Base-by-base conservation (phyloP, 2,797 vertebrate genomes). In the Acrossocheilus wenchowensis region DNA sequence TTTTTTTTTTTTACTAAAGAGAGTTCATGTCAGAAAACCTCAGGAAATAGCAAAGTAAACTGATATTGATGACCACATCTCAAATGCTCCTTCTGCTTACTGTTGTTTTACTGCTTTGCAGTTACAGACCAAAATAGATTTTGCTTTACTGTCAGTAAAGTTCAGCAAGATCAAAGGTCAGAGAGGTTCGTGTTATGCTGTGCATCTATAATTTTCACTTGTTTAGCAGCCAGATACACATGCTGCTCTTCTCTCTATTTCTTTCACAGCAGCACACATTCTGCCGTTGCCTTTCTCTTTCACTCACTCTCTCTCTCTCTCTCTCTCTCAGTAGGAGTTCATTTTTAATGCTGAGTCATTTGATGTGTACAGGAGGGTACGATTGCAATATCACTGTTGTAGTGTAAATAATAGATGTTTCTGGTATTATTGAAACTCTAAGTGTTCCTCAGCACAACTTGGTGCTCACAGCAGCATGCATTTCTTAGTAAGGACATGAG, bases 331-430 rank as follows among this genome's bases (percentile, higher is more conserved):
- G 86, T 69, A 71, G 7, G 57, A 82, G 48, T 85, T 71, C n/a
- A 86, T 64, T 71, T n/a, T 66, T 86, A 81, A 86, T 86, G 87
- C n/a, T 9, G 41, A 71, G 62, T 85, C 74, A 78, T 85, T 82
- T 84, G 62, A 11, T 80, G 43, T 85, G 86, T 85, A 77, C 48
- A 81, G 82, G 78, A 84, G 83, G 62, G 77, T 74, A 82, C 69
- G 80, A 69, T 89, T 93, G 90, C 91, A 90, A 84, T 91, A 93
- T 93, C 90, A 89, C 91, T 91, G 91, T 85, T 88, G 68, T 15
- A 64, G 41, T 71, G 36, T 94, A 71, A 94, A 95, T 95, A 90
- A 95, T 93, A 88, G 74, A 95, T 93, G 81, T 88, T 90, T 78
- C 85, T 85, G 75, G 69, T 62, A 89, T 82, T 69, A 78, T 34